Conservation (phyloP, 2,113 vertebrate species). For the Muntiacus reevesi region DNA sequence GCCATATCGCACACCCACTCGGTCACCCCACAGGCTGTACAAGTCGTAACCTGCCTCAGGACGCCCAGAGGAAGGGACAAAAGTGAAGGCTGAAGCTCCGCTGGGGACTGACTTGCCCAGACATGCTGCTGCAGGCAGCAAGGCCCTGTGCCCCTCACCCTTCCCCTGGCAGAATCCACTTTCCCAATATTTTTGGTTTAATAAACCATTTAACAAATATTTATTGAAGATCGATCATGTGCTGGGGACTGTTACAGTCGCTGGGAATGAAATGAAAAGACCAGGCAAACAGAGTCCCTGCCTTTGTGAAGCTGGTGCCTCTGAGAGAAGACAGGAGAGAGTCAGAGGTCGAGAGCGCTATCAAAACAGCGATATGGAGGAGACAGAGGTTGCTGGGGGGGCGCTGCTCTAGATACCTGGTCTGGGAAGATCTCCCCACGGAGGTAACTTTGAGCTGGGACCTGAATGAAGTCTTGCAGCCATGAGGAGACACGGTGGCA, state of each 20-base stretch:
- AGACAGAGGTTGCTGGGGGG: not conserved
- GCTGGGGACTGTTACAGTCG: not conserved
- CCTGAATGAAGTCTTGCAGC: not conserved
- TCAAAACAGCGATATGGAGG: not conserved
- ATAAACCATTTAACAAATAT: not conserved
- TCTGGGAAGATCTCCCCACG: not conserved
- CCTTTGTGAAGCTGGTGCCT: not conserved
- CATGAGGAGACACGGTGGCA: not conserved
- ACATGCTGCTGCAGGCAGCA: not conserved
- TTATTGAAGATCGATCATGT: not conserved
- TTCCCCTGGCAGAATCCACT: not conserved
- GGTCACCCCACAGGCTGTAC: not conserved
- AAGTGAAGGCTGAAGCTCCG: not conserved
- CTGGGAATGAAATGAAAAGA: not conserved
- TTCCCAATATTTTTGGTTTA: not conserved
- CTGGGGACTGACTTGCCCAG: not conserved
- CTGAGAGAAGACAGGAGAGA: not conserved
- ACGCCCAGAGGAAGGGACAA: not conserved
- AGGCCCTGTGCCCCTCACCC: not conserved
- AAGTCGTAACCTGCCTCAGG: not conserved
- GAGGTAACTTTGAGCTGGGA: not conserved
- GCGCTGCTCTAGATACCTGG: not conserved
- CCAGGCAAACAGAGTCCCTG: not conserved
- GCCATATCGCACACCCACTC: fast-evolving
- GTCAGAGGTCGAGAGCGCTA: not conserved